phyloP scores from a whole-genome alignment of 23 tunicate species.

The Styela plicata region DNA sequence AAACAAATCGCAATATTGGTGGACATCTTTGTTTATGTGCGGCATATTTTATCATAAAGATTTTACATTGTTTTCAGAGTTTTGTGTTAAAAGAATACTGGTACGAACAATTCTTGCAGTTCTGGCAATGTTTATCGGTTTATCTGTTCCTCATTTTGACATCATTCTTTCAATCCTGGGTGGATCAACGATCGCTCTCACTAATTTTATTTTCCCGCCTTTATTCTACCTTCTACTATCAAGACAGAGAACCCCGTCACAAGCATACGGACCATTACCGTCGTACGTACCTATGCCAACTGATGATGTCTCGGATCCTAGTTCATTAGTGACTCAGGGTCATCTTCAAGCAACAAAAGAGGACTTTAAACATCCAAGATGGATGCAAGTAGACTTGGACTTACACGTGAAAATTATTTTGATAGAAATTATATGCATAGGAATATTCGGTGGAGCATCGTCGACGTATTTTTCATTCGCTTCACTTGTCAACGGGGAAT shows the following conservation, averaged over 20 bases:
- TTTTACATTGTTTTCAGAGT: conserved; percentile 56
- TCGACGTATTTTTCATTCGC: conserved; percentile 53
- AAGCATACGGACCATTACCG: conserved; percentile 22
- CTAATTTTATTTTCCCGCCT: conserved; percentile 95
- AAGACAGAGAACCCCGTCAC: conserved; percentile 33
- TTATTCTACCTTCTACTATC: conserved; percentile 76
- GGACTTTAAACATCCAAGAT: neutral
- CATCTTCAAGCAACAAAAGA: neutral
- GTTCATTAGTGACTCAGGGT: neutral
- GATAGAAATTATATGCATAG: conserved; percentile 65
- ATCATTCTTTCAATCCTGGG: conserved; percentile 89
- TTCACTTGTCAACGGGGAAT: conserved; percentile 56
- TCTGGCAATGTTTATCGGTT: conserved; percentile 43
- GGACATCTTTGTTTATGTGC: too few species aligned
- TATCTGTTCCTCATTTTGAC: conserved; percentile 80
- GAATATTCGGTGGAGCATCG: conserved; percentile 73
- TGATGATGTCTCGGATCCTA: neutral
- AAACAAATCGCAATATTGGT: too few species aligned
- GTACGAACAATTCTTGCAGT: conserved; percentile 44
- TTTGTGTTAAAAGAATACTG: conserved; percentile 49
- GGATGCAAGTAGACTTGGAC: conserved; percentile 51
- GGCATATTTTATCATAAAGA: too few species aligned
- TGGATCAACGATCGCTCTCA: conserved; percentile 62
- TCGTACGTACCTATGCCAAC: neutral
- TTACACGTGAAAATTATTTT: conserved; percentile 46